phyloP scores from a whole-genome alignment of 2,113 vertebrate genomes.

The Podarcis raffonei region DNA sequence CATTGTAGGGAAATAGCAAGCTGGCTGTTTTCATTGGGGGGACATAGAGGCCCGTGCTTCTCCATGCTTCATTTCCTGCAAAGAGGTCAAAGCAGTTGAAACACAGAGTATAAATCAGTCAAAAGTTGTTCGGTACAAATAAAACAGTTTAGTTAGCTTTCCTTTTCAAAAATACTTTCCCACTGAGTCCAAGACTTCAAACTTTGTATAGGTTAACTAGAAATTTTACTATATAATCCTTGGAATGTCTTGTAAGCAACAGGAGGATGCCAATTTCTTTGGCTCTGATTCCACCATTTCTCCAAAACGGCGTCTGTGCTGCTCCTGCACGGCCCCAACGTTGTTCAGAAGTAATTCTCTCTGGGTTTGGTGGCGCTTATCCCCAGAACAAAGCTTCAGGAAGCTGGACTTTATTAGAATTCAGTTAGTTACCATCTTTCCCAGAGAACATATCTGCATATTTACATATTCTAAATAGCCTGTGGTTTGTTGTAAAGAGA shows the following conservation, averaged over 20 bases:
- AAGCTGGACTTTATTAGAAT: background rate
- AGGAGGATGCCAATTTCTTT: background rate
- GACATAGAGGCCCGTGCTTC: slow-evolving; percentile 82
- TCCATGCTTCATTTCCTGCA: slow-evolving; percentile 71
- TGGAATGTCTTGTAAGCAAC: background rate
- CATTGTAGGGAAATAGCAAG: slow-evolving; percentile 66
- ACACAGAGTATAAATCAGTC: background rate
- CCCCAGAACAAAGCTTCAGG: background rate
- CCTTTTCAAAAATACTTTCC: background rate
- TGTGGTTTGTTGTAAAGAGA: background rate
- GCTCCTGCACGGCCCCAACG: background rate
- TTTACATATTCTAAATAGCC: background rate
- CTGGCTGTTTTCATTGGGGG: slow-evolving; percentile 75
- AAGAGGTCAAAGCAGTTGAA: background rate
- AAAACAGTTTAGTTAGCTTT: background rate
- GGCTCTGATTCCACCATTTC: background rate
- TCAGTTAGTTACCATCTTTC: background rate
- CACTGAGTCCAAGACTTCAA: background rate
- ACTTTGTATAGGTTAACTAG: background rate
- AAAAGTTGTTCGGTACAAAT: background rate
- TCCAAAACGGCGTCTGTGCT: background rate
- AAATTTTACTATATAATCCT: background rate
- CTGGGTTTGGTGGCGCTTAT: background rate
- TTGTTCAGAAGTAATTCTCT: background rate
- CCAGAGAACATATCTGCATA: background rate